Evolutionary conservation across 1,140 invertebrate genomes (phyloP), one percentile per base, ranked within the genome.

Genomic region (Sarcophaga peregrina): DNA sequence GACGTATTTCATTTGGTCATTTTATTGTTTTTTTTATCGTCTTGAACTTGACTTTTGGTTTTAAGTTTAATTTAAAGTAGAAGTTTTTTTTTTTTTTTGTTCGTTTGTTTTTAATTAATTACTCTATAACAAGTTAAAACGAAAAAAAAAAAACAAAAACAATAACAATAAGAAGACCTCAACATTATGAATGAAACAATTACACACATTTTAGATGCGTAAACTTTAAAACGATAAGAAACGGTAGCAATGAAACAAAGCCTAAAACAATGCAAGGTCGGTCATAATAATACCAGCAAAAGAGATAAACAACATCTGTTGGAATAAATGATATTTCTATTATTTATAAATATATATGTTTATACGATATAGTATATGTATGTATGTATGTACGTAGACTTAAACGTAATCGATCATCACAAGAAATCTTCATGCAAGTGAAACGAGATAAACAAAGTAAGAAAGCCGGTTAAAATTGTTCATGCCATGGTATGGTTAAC

Each of bases 111-210:
- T 37, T 37, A 37, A 37, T 37, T 37, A 37, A 37, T 37, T 37
- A 37, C 25, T 37, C 25, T 37, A 37, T 37, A 37, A 37, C 25
- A 37, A 37, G 25, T 37, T 1, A 37, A 37, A 37, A n/a, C n/a
- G n/a, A n/a, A n/a, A n/a, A n/a, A n/a, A n/a, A n/a, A n/a, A 37
- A 2, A 37, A 37, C 25, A 37, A 37, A 2, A 37, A 37, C 25
- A 37, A 37, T 37, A 50, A 17, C 3, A 48, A 46, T 76, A 74
- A 74, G 45, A 74, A 47, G 48, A 76, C 74, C 74, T 47, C 48
- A 76, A 76, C 74, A 17, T 17, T 76, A 48, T 76, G 15, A 76
- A 76, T 76, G 45, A 76, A 78, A 20, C n/a, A 78, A 78, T 78
- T 78, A 50, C 47, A 78, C 75, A 50, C 75, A 78, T 10, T 78